phyloP scores from a whole-genome alignment of 2,888 invertebrate species.

The Chromoteleia sp. region DNA sequence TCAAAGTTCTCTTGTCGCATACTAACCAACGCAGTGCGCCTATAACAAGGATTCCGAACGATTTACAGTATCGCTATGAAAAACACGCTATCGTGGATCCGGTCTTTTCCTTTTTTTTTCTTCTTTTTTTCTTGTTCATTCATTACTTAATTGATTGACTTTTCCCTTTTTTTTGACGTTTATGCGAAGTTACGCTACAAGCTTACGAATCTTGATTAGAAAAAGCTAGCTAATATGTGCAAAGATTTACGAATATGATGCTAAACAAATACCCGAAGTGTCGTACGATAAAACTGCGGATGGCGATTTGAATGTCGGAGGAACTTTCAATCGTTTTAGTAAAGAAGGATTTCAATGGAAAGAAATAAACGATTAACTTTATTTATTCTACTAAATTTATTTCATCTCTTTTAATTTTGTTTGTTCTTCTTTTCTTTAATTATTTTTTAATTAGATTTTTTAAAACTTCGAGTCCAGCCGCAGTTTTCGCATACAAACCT shows the following conservation, averaged over 20 bases:
- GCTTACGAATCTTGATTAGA: slow-evolving; percentile 28
- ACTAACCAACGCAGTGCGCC: neutral
- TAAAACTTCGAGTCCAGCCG: slow-evolving; percentile 45
- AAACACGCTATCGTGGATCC: slow-evolving; percentile 14
- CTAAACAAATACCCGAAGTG: slow-evolving; percentile 47
- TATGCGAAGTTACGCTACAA: slow-evolving; percentile 48
- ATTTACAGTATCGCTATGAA: slow-evolving; percentile 16
- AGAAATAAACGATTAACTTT: slow-evolving; percentile 35
- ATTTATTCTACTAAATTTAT: no score
- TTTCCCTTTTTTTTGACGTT: neutral
- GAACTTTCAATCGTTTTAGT: slow-evolving; percentile 35
- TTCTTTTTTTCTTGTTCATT: neutral
- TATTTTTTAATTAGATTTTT: slow-evolving; percentile 3
- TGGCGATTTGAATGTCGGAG: slow-evolving; percentile 37
- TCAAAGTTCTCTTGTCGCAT: neutral
- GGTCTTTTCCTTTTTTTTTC: neutral
- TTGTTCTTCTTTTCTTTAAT: neutral
- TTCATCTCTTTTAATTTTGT: slow-evolving; percentile 26
- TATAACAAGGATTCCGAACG: neutral
- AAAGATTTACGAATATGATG: slow-evolving; percentile 44
- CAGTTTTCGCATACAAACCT: slow-evolving; percentile 59
- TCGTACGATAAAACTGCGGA: slow-evolving; percentile 56
- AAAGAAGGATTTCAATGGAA: slow-evolving; percentile 15
- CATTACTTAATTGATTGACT: slow-evolving; percentile 4
- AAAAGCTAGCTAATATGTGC: slow-evolving; percentile 50